Base-by-base conservation (phyloP, 2,797 vertebrate species). In the Takifugu ocellatus region DNA sequence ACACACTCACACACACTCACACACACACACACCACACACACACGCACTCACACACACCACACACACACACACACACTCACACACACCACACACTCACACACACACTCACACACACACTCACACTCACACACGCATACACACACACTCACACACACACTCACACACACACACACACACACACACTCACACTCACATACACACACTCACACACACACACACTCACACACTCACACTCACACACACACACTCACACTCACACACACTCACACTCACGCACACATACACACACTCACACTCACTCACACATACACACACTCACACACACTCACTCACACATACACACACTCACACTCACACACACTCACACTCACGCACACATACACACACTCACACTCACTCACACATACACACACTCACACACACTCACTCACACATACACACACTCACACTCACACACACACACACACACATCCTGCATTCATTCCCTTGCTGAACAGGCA, bases 401-500 rank as follows among this genome's bases (percentile, higher is more conserved):
- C 43, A 17, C 43, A 61, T 39, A 21, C 68, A 58, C 56, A 60
- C 63, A 56, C 56, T 56, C 46, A 65, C 44, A 29, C 43, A 51
- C 54, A 57, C 59, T 39, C 33, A 44, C 62, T 54, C 47, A 56
- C 56, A 79, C 84, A 65, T 78, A 76, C 49, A 6, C 45, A 7
- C 50, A 49, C 49, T 25, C 59, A 52, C 25, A 14, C 7, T 4
- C 25, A 17, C 55, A 16, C 63, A 26, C 44, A 54, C 56, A 58
- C 84, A 83, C 55, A 16, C 63, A 26, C 44, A 54, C 56, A 58
- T 69, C 68, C 70, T 75, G 81, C 85, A 73, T 86, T 88, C 89
- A 89, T 88, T 89, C 85, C 84, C 87, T 73, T 69, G 74, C 75
- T 74, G 76, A 83, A 83, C 84, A 90, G 90, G 90, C 89, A 90